These are phyloP conservation scores for Drosophila parthenogenetica DNA, from an alignment of 2,888 invertebrate genomes.

Conservation along the genomic window DNA sequence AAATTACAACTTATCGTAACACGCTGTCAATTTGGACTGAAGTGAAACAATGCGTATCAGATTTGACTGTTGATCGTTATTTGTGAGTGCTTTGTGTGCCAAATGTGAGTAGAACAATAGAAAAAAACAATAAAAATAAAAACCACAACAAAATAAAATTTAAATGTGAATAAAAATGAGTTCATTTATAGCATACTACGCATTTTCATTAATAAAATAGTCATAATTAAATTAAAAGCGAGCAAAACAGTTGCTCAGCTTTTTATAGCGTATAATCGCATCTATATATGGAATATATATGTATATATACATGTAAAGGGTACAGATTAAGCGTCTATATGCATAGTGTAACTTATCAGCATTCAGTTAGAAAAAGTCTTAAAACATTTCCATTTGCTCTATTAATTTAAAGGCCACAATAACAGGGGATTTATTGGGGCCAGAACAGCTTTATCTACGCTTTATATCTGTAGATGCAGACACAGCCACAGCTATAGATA, in stretches of 20 bases:
- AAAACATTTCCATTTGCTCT: constrained; percentile 55
- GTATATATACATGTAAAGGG: constrained; percentile 20
- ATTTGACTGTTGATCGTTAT: constrained; percentile 36
- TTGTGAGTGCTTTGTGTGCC: constrained; percentile 30
- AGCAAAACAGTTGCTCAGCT: constrained; percentile 16
- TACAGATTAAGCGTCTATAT: constrained; percentile 47
- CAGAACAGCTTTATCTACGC: constrained; percentile 24
- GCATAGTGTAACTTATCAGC: constrained; percentile 68
- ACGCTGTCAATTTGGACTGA: constrained; percentile 49
- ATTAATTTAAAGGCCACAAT: constrained; percentile 34
- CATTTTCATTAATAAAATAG: constrained; percentile 69
- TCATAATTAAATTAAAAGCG: constrained; percentile 74
- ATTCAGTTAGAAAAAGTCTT: constrained; percentile 37
- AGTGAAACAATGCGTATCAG: constrained; percentile 24
- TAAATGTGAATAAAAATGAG: constrained; percentile 17
- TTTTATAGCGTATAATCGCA: constrained; percentile 6
- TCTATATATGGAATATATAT: constrained; percentile 1
- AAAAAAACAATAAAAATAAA: constrained; percentile 6
- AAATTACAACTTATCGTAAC: constrained; percentile 42
- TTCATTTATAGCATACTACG: constrained; percentile 49
- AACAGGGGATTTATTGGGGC: constrained; percentile 55
- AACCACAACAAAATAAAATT: background rate
- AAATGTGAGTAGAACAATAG: constrained; percentile 10
- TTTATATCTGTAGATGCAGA: constrained; percentile 16
- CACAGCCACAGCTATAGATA: constrained; percentile 1